Percentiles rank a stretch among this genome's conserved stretches.
These are phyloP conservation scores for Xylocampa areola DNA, from an alignment of 2,888 invertebrate genomes.

Conservation along the genomic window DNA sequence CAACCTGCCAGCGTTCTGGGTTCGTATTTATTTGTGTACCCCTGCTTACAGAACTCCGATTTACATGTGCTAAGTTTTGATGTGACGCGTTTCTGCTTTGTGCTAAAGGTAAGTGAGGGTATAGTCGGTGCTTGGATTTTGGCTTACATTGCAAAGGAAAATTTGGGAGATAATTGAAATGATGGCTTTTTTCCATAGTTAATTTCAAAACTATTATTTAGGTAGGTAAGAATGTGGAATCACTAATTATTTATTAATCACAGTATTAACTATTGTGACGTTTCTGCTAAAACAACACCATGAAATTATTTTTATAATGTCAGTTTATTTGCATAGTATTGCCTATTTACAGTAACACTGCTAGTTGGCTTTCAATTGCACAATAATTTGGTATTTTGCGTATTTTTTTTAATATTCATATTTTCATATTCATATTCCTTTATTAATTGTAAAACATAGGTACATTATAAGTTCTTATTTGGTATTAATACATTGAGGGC, in stretches of 20 bases:
- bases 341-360: neutral
- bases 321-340: no score
- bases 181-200: no score
- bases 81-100: constrained; percentile 27
- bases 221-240: no score
- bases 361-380: constrained; percentile 20
- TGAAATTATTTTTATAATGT: neutral
- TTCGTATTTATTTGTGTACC: constrained; percentile 66
- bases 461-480: no score
- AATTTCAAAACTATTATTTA: no score
- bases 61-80: constrained; percentile 31
- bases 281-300: no score
- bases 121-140: neutral
- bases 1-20: constrained; percentile 82
- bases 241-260: no score
- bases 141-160: neutral
- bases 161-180: no score
- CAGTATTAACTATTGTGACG: no score
- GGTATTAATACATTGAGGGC: no score
- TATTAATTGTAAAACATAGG: no score
- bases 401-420: neutral
- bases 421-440: no score
- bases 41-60: constrained; percentile 36
- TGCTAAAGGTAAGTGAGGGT: constrained; percentile 27
- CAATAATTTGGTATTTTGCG: neutral